Base-by-base conservation (phyloP, 2,797 vertebrate species). In the Delichon dasypus region DNA sequence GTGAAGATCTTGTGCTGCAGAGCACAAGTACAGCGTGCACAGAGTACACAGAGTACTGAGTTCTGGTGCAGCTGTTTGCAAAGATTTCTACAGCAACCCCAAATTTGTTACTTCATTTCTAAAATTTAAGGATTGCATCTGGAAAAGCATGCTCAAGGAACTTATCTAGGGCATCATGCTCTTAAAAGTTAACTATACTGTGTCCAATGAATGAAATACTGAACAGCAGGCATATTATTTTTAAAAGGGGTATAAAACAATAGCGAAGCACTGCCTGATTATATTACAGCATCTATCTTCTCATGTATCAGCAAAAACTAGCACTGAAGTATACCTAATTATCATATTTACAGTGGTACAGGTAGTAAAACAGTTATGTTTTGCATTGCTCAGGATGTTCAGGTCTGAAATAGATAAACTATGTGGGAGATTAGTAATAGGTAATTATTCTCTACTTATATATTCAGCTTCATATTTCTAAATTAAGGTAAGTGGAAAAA, bases 391-490 rank as follows among this genome's bases (percentile, higher is more conserved):
- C 96, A 97, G 97, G 97, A 98, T 98, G 97, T 98, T 98, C 97
- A 89, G 95, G 93, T 95, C 93, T 97, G 97, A 98, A 98, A 97
- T 97, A 98, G 97, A 98, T 98, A 97, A 98, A 98, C 98, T 98
- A 97, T 97, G 97, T 98, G 96, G 98, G 98, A 98, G 98, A 99
- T 99, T 98, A 99, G 98, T 98, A 98, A 98, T 98, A 98, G 98
- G 98, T 99, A 99, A 99, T 99, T 99, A 99, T 99, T 98, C 98
- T 98, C 98, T 98, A 98, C 98, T 99, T 99, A 98, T 98, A 98
- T 98, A 98, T 98, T 98, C 97, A 97, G 98, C 98, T 98, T 99
- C 98, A 99, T 99, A 99, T 99, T 99, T 99, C 98, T 98, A 99
- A 99, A 99, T 99, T 98, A 99, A 98, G 98, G 98, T 98, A 98